These are phyloP conservation scores for Decapterus maruadsi DNA, from an alignment of 2,797 vertebrate genomes.

Conservation along the genomic window DNA sequence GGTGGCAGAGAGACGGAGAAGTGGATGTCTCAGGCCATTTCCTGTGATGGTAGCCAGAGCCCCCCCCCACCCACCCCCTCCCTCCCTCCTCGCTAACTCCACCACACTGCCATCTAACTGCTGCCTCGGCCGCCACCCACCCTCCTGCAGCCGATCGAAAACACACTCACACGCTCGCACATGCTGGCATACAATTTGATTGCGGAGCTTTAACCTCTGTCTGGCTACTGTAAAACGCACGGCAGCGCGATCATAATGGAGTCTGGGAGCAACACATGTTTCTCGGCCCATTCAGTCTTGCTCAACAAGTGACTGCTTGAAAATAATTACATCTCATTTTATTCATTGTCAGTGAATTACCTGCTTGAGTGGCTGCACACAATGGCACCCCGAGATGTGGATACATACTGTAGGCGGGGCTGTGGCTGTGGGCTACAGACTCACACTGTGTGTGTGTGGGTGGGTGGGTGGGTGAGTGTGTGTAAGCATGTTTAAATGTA, in stretches of 20 bases:
- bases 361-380: conserved; percentile 74
- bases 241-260: conserved; percentile 62
- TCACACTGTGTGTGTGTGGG: conserved; percentile 21
- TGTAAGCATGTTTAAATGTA: conserved; percentile 24
- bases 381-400: conserved; percentile 70
- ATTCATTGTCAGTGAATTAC: conserved; percentile 82
- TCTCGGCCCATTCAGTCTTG: conserved; percentile 57
- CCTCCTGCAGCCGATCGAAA: conserved; percentile 23
- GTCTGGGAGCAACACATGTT: conserved; percentile 71
- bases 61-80: neutral
- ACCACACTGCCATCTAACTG: conserved; percentile 31
- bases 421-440: conserved; percentile 10
- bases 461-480: conserved; percentile 23
- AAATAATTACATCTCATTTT: conserved; percentile 82
- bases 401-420: conserved; percentile 49
- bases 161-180: conserved; percentile 23
- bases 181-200: conserved; percentile 54
- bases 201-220: conserved; percentile 67
- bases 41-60: conserved; percentile 78
- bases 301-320: conserved; percentile 80
- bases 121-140: conserved; percentile 40
- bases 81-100: neutral
- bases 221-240: conserved; percentile 70
- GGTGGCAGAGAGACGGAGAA: conserved; percentile 65
- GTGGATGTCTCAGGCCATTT: conserved; percentile 78